Base-by-base conservation (phyloP, 1,140 invertebrate species). In the Laupala kohalensis region DNA sequence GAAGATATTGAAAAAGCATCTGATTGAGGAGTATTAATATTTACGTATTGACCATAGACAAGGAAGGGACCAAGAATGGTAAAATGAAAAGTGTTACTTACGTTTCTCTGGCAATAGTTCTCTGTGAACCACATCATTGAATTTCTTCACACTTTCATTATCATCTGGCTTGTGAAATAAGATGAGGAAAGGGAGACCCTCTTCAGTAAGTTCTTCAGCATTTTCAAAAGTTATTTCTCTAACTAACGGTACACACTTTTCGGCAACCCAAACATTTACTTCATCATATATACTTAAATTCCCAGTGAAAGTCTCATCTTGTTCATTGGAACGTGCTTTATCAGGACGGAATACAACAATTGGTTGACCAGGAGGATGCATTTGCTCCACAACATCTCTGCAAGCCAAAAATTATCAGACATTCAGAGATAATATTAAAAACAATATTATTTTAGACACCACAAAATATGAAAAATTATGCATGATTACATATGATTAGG, bases 221-320 rank as follows among this genome's bases (percentile, higher is more conserved):
- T 99, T 99, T 84, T 98, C 96, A 82, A 99, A 99, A 4, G 96
- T 98, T 66, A 99, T 98, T 82, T 98, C 96, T 71, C 92, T 82
- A 0, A 94, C 92, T 25, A 94, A 79, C 1, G 92, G 92, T 19
- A 94, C 89, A 79, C 97, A 99, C 77, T 92, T 92, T 69, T 91
- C 90, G 73, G 91, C 89, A 0, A 91, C 86, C 97, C 96, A 99
- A 70, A 89, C 87, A 75, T 92, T 88, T 6, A 81, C 67, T 75
- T 94, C 90, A 77, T 94, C 92, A 77, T 90, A 93, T 77, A 85
- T 89, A 12, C 81, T 80, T 64, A 92, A 77, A 75, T 85, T 87
- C 4, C 92, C 92, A 24, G 80, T 86, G 76, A 87, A 94, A 9
- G 92, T 93, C 80, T 94, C 92, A 79, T 94, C 92, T 30, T 88